Evolutionary conservation across 2,797 vertebrate species (phyloP).

Genomic region (Hypotaenidia okinawae): DNA sequence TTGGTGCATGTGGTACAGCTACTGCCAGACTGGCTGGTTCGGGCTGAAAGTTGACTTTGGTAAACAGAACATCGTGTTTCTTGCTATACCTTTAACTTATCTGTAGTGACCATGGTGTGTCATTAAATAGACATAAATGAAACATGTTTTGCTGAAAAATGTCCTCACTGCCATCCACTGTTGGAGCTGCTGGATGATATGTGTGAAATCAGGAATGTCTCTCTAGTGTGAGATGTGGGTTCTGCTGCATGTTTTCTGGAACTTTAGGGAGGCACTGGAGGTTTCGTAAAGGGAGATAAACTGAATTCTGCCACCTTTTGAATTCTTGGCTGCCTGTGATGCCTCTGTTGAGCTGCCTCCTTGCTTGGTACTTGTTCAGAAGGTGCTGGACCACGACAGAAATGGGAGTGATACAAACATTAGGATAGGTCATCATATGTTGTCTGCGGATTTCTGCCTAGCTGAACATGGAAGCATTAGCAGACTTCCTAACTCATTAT

Average conservation of each 20-base stretch:
- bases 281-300: not conserved
- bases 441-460: not conserved
- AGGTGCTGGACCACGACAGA: not conserved
- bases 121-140: not conserved
- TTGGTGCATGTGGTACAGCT: not conserved
- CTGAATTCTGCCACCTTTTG: not conserved
- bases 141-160: not conserved
- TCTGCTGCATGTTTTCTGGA: not conserved
- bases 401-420: not conserved
- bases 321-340: not conserved
- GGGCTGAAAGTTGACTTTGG: not conserved
- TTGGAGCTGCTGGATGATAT: not conserved
- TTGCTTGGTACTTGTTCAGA: not conserved
- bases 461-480: not conserved
- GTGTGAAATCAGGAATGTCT: not conserved
- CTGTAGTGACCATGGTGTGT: not conserved
- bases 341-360: not conserved
- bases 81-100: not conserved
- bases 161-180: not conserved
- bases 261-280: not conserved
- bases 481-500: not conserved
- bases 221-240: not conserved
- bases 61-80: not conserved
- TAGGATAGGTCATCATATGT: not conserved
- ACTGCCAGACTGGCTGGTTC: not conserved